Base-by-base conservation (phyloP, 2,888 invertebrate genomes). In the Nineta flava region DNA sequence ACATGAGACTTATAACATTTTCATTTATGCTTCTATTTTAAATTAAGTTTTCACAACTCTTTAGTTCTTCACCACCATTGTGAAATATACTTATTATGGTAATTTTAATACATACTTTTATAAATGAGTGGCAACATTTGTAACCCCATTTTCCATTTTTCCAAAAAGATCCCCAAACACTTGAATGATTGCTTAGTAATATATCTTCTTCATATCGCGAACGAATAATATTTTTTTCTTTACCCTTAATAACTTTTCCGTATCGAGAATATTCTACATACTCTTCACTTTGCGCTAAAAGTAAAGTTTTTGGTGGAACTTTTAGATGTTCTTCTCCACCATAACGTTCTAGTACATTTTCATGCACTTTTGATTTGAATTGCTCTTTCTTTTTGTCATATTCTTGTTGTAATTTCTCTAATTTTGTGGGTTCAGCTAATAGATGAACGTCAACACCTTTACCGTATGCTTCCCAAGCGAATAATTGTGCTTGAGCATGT, bases 121-220 rank as follows among this genome's bases (percentile, higher is more conserved):
- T 78, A 54, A 85, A 83, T 0, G 92, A 91, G 63, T 93, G 84
- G 66, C 99, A 99, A 61, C 99, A 99, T 61, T 86, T 85, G 68
- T 83, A 99, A 0, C 97, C 99, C 99, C 99, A 99, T 53, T 79
- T 75, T 0, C 93, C 94, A 47, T 81, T 81, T 57, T 76, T 76
- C 96, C 97, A 99, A 65, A 75, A 95, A 0, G 96, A 96, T 3
- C 99, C 99, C 88, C 91, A 99, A 6, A 97, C 87, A 1, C 84
- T 79, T 0, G 85, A 87, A 66, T 99, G 99, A 66, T 99, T 99
- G 63, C 91, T 91, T 7, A 85, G 81, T 55, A 81, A 76, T 15
- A 88, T 79, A 65, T 99, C 96, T 67, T 99, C 99, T 62, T 93
- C 94, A 65, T 95, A 99, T 61, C 85, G 85, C 13, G 77, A 92